Base-by-base conservation (phyloP, 2,113 vertebrate genomes). In the Chaenogobius annularis region DNA sequence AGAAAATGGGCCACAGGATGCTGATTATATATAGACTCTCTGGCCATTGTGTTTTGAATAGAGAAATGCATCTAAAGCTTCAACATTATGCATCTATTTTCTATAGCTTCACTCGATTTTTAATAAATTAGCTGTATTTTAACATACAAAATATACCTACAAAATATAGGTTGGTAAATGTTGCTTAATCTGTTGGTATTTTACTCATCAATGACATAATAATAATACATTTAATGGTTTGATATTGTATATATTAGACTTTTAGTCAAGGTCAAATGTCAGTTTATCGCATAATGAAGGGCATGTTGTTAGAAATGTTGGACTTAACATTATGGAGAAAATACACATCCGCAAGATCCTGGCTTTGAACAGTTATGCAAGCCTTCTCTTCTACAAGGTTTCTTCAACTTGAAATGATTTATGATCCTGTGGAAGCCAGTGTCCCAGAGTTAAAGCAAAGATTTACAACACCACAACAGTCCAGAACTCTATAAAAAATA, bases 1-100 rank as follows among this genome's bases (percentile, higher is more conserved):
- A 37, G 37, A n/a, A 31, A 61, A 63, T 50, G 47, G 20, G 31
- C 37, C 44, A 19, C 20, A 70, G 46, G 47, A 10, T 35, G 54
- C 46, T 10, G 19, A 66, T 72, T 69, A 11, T 55, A 11, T 55
- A 62, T 40, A 40, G 35, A 43, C 20, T 70, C 54, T 62, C 61
- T 62, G 37, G 59, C 63, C 55, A 70, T 1, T 40, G 23, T 31
- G 26, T 59, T 31, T 3, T 35, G 55, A n/a, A n/a, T n/a, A n/a
- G n/a, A n/a, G n/a, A n/a, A n/a, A n/a, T n/a, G n/a, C n/a, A n/a
- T n/a, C n/a, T n/a, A n/a, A n/a, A n/a, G 15, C 19, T 8, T 52
- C 15, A 3, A 6, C n/a, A 14, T 8, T n/a, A 52, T 8, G 10
- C 50, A 54, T n/a, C 7, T 9, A 8, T 10, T 54, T 20, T 54